Evolutionary conservation across 2,888 invertebrate species (phyloP), one percentile per base, ranked within the genome.

Genomic region (Ennomos quercinarius): DNA sequence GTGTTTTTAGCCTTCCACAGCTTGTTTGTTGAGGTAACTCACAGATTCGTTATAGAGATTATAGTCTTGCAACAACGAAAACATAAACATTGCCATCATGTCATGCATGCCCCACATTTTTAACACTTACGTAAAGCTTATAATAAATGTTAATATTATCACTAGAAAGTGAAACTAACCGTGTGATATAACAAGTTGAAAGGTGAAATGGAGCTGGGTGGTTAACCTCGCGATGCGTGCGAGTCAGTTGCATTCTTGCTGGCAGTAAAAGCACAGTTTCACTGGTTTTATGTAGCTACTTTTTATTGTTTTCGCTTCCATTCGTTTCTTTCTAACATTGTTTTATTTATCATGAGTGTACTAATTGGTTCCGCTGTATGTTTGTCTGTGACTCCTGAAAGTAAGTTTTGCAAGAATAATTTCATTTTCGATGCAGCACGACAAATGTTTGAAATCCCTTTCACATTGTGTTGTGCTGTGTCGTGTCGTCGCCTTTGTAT

Each of bases 161-260:
- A 41, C 10, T 67, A 81, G 86, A 91, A 91, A 90, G 90, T 84
- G 79, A 83, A 80, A 78, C 74, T 69, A 67, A 65, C 65, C 66
- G 65, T 74, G 72, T 87, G 86, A 85, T 84, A 82, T 89, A 88
- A 89, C 65, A 76, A 80, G 82, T 87, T 85, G 84, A 88, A 83
- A 90, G 86, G 89, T 89, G 87, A 89, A 88, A 90, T 81, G 78
- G 77, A 73, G 69, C 70, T 69, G 72, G 76, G 80, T 79, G 74
- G 76, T 75, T 82, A 77, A 81, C 80, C 80, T 83, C 82, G 78
- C 67, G 58, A 70, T 74, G 73, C 76, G 68, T 59, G 49, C 63
- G 50, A 50, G 45, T 42, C 62, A 61, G 67, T 68, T 70, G 68
- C 68, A 70, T 67, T 71, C 44, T 61, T 69, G 69, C 62, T 68